Evolutionary conservation across 2,888 invertebrate genomes (phyloP), one percentile per base, ranked within the genome.

Genomic region (Eledona agricola): DNA sequence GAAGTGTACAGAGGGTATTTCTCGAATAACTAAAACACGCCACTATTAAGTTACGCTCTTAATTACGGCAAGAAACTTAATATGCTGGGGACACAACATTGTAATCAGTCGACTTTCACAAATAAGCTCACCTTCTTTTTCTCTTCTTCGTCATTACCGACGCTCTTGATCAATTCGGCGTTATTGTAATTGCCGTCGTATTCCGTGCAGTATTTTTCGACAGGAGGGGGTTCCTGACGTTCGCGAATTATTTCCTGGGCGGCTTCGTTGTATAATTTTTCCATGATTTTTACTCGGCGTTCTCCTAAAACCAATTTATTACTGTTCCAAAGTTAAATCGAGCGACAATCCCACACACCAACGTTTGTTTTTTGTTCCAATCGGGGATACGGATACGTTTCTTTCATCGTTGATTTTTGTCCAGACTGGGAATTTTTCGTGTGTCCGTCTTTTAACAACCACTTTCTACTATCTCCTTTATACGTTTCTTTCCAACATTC

Each of bases 151-250:
- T 67, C 51, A n/a, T 67, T 61, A 56, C 34, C 63, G n/a, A n/a
- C 47, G 55, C 66, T 70, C 11, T 66, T 66, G 1, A 65, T 59
- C 15, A 23, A n/a, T 34, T 50, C 20, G 4, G 19, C 9, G 6
- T 29, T 28, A 31, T 65, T 60, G 56, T 63, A 71, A 50, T 66
- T 66, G 7, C 63, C 65, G 43, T 73, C 72, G 55, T 75, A 74
- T 55, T 71, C 70, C 1, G 73, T 73, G 51, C 72, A 71, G 56
- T 73, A 74, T 46, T 72, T 64, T 50, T 67, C 69, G 1, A 64
- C 57, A 4, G 66, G 63, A 4, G 64, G 62, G 12, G 64, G 62
- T 2, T 58, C 55, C 11, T 60, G 57, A 20, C 59, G 54, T 51
- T 73, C 71, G 9, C 60, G 55, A 23, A 65, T 57, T 37, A 72